phyloP scores from a whole-genome alignment of 2,888 invertebrate species.

The Eulithis testata region DNA sequence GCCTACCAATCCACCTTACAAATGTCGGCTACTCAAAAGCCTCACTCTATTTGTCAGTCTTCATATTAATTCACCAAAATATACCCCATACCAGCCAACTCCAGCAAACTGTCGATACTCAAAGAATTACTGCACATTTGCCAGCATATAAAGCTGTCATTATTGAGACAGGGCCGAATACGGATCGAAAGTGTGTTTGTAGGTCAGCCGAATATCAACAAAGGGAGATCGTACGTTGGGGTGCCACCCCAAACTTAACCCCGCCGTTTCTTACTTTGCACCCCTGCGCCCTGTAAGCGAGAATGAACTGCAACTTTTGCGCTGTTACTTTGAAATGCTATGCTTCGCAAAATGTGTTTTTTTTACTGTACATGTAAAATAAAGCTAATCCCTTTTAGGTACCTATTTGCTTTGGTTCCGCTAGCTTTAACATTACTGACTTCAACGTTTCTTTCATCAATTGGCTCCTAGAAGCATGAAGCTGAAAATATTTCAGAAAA shows the following conservation, averaged over 20 bases:
- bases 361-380: no score
- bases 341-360: no score
- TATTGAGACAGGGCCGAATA: conserved; percentile 43
- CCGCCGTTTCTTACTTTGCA: conserved; percentile 43
- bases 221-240: conserved; percentile 53
- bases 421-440: no score
- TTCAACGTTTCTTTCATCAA: no score
- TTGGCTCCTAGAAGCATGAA: no score
- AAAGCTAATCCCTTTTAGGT: no score
- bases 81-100: neutral
- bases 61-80: no score
- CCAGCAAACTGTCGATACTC: conserved; percentile 16
- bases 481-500: no score
- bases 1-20: neutral
- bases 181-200: conserved; percentile 70
- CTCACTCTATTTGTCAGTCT: no score
- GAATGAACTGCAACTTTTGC: conserved; percentile 29
- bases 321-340: conserved; percentile 18
- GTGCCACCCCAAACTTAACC: conserved; percentile 47
- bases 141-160: conserved; percentile 33
- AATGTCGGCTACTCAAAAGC: no score
- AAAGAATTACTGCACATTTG: conserved; percentile 35
- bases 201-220: conserved; percentile 78
- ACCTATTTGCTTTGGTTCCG: no score
- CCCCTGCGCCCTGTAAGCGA: conserved; percentile 29